Base-by-base conservation (phyloP, 2,888 invertebrate genomes). In the Sesia bembeciformis region DNA sequence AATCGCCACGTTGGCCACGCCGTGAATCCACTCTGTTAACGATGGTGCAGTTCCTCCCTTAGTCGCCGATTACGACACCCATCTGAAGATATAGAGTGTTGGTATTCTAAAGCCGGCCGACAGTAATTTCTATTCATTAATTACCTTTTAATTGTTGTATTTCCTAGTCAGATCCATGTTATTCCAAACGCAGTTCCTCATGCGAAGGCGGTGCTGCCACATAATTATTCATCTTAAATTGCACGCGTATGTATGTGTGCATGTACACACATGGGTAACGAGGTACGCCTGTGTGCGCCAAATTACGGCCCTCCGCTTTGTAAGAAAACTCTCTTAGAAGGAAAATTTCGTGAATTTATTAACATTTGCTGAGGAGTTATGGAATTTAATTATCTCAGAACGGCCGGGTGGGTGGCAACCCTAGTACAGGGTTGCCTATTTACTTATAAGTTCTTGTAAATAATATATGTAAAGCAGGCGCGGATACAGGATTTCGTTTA, bases 191-290 rank as follows among this genome's bases (percentile, higher is more conserved):
- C 54, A 49, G 65, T 78, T 76, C 74, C 74, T 72, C 65, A 67
- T 72, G 72, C 75, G 79, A 80, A 84, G 87, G 81, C 84, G 80
- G 76, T 72, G 80, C 78, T 80, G 84, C 89, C 87, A 88, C 86
- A 88, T 88, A 89, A 89, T 89, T 89, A 89, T 89, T 89, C 89
- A 89, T 89, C 89, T 88, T 85, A 89, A 87, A 89, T 85, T 86
- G 88, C 85, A 83, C 81, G 78, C 72, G 76, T 74, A 63, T 80
- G 81, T 78, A 73, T 80, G 81, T 81, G 74, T 76, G 76, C 64
- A 53, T 43, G 55, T 52, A 52, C 49, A 8, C 46, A 54, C 51
- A 40, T 40, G 23, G 7, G 38, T 6, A 52, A 41, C 46, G 5
- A 39, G 38, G 41, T 4, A 57, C 52, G 60, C 52, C 59, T 63